Evolutionary conservation across 2,888 invertebrate species (phyloP), one percentile per base, ranked within the genome.

Genomic region (Pandemis heparana): DNA sequence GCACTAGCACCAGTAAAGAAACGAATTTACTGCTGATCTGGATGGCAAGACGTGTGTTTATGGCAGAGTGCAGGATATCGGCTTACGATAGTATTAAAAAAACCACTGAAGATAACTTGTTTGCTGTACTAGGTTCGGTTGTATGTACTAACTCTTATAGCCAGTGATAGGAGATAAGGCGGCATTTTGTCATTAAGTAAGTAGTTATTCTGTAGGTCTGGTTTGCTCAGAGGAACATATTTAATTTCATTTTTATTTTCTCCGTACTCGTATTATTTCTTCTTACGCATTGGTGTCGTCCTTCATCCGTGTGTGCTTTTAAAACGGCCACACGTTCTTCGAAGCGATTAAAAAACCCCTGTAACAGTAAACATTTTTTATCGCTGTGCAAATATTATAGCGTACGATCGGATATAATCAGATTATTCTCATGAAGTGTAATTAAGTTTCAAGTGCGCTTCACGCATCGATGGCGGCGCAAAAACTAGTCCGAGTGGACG

Each of bases 371-470:
- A 48, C 5, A 43, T 41, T 65, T 70, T 73, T 73, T 73, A 68
- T 59, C 51, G 38, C 14, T 63, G 48, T 63, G 46, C 68, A 73
- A 73, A 70, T 70, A 65, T 39, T 41, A 41, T 41, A 60, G 41
- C 65, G 60, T 69, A 59, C 51, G 60, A 53, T 74, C 61, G 53
- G 76, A 78, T 77, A 79, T 78, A 80, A 83, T 84, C 83, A 77
- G 80, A 83, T 83, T 82, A 84, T 79, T 82, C 79, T 79, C 79
- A 77, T 79, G 79, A 80, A 79, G 80, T 80, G 78, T 79, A 81
- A 82, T 82, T 85, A 83, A 82, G 81, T 77, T 79, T 84, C 81
- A 84, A 80, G 80, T 79, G 77, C 77, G 79, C 77, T 83, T 80
- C 79, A 81, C 78, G 79, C 82, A 79, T 80, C 80, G 79, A 80